phyloP scores from a whole-genome alignment of 2,113 vertebrate species.

The Gasterosteus nipponicus region DNA sequence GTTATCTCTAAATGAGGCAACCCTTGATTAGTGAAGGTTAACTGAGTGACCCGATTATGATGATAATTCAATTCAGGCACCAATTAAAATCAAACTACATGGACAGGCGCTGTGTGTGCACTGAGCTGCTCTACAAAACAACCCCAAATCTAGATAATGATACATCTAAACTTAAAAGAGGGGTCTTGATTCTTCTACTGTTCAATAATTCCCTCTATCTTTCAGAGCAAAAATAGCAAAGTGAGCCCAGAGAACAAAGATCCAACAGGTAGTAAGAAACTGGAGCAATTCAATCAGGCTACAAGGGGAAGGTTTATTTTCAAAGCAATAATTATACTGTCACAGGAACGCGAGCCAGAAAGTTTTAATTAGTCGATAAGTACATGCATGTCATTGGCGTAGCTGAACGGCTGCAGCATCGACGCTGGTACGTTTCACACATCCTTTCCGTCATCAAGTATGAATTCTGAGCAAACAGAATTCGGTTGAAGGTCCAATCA shows the following conservation, averaged over 20 bases:
- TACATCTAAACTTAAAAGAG: slow-evolving; percentile 21
- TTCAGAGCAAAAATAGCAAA: slow-evolving; percentile 14
- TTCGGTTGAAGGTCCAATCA: not conserved
- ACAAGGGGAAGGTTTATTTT: slow-evolving; percentile 45
- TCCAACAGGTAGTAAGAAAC: slow-evolving; percentile 1
- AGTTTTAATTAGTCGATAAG: slow-evolving; percentile 64
- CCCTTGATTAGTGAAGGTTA: not conserved
- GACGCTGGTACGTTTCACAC: not conserved
- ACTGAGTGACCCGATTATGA: slow-evolving; percentile 4
- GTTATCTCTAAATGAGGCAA: not conserved
- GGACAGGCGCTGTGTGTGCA: not conserved
- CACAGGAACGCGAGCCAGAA: slow-evolving; percentile 35
- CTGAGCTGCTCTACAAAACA: not conserved
- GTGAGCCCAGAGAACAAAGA: slow-evolving; percentile 8
- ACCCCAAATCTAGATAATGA: slow-evolving; percentile 3
- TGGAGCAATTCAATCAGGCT: slow-evolving; percentile 25
- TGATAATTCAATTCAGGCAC: slow-evolving; percentile 3
- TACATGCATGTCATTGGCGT: slow-evolving; percentile 25
- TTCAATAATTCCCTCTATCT: slow-evolving; percentile 17
- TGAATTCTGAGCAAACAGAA: not conserved
- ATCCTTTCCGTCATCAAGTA: not conserved
- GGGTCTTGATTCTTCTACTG: not conserved
- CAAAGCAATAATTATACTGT: slow-evolving; percentile 67
- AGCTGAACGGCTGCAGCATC: not conserved
- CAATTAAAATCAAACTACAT: slow-evolving; percentile 13